Base-by-base conservation (phyloP, 2,113 vertebrate species). In the Alethe castanea region DNA sequence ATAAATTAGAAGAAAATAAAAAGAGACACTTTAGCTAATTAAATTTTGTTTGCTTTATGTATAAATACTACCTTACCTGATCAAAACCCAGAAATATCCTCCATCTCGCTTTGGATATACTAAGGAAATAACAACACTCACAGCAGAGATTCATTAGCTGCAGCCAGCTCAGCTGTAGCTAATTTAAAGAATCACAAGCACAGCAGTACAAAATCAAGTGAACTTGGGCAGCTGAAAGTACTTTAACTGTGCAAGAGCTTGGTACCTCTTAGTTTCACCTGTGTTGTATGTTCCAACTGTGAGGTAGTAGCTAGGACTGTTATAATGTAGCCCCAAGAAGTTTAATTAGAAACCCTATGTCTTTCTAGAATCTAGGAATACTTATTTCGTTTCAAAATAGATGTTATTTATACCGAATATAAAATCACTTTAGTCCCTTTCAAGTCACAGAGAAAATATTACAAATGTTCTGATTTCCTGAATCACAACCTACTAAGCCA, bases 141-240 rank as follows among this genome's bases (percentile, higher is more conserved):
- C 86, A 95, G 84, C 73, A 84, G 35, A 38, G 7, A 40, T 45
- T 81, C 61, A 85, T 65, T 61, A 95, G 67, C 53, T 82, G 50
- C 84, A 95, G 62, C 87, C 74, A 94, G 66, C 87, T 93, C 90
- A 90, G 92, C 92, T 96, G 93, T 54, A 69, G 81, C 87, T 93
- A 44, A 95, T 96, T 90, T 83, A 69, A 88, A 94, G 81, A 83
- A 82, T 96, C 90, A 92, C 92, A 90, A 91, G 60, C 84, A 85
- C 94, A 95, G 91, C 93, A 90, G 90, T 65, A 66, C 26, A 47
- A 85, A 92, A 88, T 91, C 90, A 94, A 54, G 81, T 35, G 38
- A 94, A 90, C 70, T 72, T 66, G 36, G 79, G 81, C 81, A 94
- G 45, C 84, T 86, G 54, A 80, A 91, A 62, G 74, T 44, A 23